Evolutionary conservation across 2,888 invertebrate species (phyloP).

Genomic region (Podotricha telesiphe): DNA sequence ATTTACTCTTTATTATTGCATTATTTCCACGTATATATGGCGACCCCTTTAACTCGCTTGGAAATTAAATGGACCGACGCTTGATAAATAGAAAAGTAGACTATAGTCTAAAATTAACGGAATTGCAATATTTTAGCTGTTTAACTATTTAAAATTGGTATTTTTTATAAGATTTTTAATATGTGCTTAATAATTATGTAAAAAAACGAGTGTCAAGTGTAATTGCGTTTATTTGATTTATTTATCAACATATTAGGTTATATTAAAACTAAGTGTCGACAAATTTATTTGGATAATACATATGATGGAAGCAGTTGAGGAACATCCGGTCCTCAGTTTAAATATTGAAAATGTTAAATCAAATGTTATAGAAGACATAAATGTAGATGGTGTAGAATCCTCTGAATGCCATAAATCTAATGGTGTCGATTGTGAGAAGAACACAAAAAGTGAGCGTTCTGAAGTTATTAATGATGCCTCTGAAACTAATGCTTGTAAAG

Average conservation of each 20-base stretch:
- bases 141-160: background rate
- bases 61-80: conserved; percentile 49
- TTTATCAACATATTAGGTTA: conserved; percentile 59
- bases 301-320: conserved; percentile 59
- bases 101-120: conserved; percentile 35
- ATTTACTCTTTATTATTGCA: conserved; percentile 10
- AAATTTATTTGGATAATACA: conserved; percentile 34
- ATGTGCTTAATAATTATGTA: conserved; percentile 41
- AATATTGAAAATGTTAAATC: conserved; percentile 56
- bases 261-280: conserved; percentile 44
- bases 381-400: conserved; percentile 51
- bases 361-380: conserved; percentile 50
- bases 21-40: conserved; percentile 41
- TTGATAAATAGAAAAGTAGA: conserved; percentile 47
- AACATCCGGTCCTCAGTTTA: conserved; percentile 53
- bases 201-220: conserved; percentile 32
- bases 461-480: conserved; percentile 30
- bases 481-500: conserved; percentile 26
- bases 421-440: conserved; percentile 57
- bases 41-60: conserved; percentile 41
- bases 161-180: conserved; percentile 16
- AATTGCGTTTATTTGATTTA: conserved; percentile 55
- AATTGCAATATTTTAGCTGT: conserved; percentile 31
- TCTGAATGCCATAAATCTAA: conserved; percentile 70
- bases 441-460: conserved; percentile 44